Conservation (phyloP, 2,113 vertebrate genomes). For the Catharus minimus region DNA sequence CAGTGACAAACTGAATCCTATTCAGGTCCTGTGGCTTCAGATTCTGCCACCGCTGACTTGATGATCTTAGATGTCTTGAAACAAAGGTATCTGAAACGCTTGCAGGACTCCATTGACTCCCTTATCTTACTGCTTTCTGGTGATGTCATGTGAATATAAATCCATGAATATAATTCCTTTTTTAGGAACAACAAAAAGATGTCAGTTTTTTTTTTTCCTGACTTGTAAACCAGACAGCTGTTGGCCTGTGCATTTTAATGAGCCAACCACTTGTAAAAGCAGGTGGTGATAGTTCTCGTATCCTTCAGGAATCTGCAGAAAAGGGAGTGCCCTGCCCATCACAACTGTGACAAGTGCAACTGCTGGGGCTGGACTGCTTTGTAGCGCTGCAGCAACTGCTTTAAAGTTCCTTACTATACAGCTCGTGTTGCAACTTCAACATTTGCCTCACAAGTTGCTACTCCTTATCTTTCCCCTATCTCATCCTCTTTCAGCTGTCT, state of each 20-base stretch:
- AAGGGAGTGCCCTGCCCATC: neutral
- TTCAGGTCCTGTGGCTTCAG: neutral
- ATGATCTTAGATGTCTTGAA: neutral
- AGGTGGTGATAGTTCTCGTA: neutral
- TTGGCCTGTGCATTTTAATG: neutral
- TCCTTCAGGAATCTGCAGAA: neutral
- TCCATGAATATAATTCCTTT: accelerated
- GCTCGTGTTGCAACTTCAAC: neutral
- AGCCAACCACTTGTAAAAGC: neutral
- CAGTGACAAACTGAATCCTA: neutral
- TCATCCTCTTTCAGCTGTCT: neutral
- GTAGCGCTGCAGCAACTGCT: neutral
- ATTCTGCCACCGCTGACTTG: neutral
- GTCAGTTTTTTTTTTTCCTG: neutral
- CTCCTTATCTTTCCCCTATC: neutral
- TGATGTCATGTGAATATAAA: neutral
- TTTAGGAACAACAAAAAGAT: neutral
- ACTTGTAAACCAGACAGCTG: neutral
- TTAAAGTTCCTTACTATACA: neutral
- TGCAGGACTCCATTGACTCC: neutral
- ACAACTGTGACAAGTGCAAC: neutral
- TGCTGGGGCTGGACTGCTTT: neutral
- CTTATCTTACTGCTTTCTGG: neutral
- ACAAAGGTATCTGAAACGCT: neutral
- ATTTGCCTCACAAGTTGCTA: neutral